Conservation (phyloP, 2,888 invertebrate genomes). For the Proisotoma minuta region DNA sequence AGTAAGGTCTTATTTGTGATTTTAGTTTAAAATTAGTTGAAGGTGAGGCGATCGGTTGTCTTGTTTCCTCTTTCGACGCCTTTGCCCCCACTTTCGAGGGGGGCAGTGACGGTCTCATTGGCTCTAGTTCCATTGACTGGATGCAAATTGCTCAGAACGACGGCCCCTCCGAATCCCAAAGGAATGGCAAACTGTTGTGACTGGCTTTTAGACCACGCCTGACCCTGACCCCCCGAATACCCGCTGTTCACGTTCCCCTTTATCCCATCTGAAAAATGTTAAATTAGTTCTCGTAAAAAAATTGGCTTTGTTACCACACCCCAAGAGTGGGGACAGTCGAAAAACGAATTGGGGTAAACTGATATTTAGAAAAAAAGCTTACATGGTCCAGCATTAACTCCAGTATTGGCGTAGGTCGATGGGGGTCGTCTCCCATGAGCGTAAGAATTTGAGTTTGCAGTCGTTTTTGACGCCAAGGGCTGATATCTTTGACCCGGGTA, state of each 20-base stretch:
- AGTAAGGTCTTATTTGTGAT: too few species aligned
- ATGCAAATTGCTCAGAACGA: conserved; percentile 22
- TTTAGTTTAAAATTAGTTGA: too few species aligned
- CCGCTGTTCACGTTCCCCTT: conserved; percentile 17
- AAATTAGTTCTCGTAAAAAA: neutral
- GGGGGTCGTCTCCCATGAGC: conserved; percentile 24
- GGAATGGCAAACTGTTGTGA: conserved; percentile 26
- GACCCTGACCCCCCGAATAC: conserved; percentile 19
- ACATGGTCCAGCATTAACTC: conserved; percentile 21
- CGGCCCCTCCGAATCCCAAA: conserved; percentile 19
- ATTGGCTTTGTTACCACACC: neutral
- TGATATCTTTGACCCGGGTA: conserved; percentile 12
- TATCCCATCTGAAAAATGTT: conserved; percentile 13
- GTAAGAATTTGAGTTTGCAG: conserved; percentile 15
- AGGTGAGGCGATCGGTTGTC: neutral
- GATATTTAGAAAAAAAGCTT: neutral
- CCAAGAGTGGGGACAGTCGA: neutral
- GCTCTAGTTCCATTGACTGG: neutral
- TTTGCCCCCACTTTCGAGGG: neutral
- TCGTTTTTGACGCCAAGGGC: conserved; percentile 11
- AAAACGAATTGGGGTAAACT: neutral
- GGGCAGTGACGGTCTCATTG: neutral
- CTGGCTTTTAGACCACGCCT: conserved; percentile 15
- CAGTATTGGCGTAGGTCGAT: conserved; percentile 27
- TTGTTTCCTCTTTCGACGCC: too few species aligned